phyloP scores from a whole-genome alignment of 2,888 invertebrate species.

The Chrysomela aeneicollis region DNA sequence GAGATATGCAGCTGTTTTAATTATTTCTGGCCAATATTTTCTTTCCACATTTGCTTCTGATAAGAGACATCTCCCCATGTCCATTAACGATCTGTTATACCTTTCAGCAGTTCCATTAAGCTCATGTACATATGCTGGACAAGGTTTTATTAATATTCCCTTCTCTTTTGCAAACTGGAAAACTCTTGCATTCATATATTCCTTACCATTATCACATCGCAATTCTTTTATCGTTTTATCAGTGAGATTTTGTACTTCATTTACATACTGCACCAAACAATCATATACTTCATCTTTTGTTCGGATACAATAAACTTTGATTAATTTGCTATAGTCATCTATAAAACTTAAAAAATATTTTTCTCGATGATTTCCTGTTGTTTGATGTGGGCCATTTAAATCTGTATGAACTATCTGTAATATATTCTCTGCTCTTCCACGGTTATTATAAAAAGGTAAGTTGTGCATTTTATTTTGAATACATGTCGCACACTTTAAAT shows the following conservation, averaged over 20 bases:
- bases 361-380: conserved; percentile 30
- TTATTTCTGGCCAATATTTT: conserved; percentile 22
- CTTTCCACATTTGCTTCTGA: conserved; percentile 18
- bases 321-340: conserved; percentile 13
- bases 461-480: conserved; percentile 46
- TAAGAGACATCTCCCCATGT: conserved; percentile 23
- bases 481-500: conserved; percentile 42
- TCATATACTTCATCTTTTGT: conserved; percentile 4
- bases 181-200: conserved; percentile 11
- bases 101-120: conserved; percentile 26
- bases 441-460: conserved; percentile 42
- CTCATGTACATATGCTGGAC: conserved; percentile 19
- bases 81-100: conserved; percentile 22
- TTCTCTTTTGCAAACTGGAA: conserved; percentile 12
- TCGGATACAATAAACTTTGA: conserved; percentile 10
- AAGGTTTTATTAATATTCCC: conserved; percentile 14
- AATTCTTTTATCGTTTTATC: conserved; percentile 9
- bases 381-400: conserved; percentile 39
- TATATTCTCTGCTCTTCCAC: conserved; percentile 37
- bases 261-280: conserved; percentile 10
- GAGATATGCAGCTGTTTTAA: conserved; percentile 23
- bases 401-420: no score
- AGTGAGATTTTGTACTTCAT: conserved; percentile 10
- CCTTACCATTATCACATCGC: conserved; percentile 20
- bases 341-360: conserved; percentile 37